Conservation (phyloP, 2,888 invertebrate genomes). For the Scaptomyza flava region DNA sequence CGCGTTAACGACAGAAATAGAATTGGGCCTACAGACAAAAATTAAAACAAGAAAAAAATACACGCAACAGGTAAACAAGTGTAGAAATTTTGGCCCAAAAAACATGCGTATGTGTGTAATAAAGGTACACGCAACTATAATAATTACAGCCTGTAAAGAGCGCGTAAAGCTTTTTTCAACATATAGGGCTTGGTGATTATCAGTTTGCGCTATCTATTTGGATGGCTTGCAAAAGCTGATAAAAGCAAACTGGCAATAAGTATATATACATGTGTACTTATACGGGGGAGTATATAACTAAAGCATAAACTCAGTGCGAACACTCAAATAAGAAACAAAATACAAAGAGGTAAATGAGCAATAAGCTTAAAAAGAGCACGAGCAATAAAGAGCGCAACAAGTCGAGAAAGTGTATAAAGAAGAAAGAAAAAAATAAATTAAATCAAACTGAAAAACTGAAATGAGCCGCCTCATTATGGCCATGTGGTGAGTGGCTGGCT, state of each 20-base stretch:
- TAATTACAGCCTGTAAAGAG: conserved; percentile 13
- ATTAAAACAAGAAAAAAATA: conserved; percentile 12
- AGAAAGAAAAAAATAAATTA: conserved; percentile 5
- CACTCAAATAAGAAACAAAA: neutral
- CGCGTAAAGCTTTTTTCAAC: conserved; percentile 2
- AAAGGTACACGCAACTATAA: conserved; percentile 36
- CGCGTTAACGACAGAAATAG: conserved; percentile 58
- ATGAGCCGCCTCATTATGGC: conserved; percentile 63
- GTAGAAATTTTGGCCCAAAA: conserved; percentile 57
- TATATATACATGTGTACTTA: neutral
- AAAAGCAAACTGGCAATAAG: conserved; percentile 41
- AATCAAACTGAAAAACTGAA: conserved; percentile 44
- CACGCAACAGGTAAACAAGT: conserved; percentile 66
- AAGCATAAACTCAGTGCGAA: conserved; percentile 24
- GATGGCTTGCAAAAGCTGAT: conserved; percentile 76
- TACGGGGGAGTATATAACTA: conserved; percentile 34
- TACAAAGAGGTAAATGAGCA: conserved; percentile 42
- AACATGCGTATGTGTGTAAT: conserved; percentile 2
- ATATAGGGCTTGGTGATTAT: conserved; percentile 47
- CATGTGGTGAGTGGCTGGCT: conserved; percentile 28
- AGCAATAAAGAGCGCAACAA: conserved; percentile 56
- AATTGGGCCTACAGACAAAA: conserved; percentile 15
- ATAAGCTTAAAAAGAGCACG: conserved; percentile 28
- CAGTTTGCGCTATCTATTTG: conserved; percentile 60
- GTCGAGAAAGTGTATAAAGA: conserved; percentile 47